A percentile compares a stretch with the other conserved stretches of the same genome.
These are phyloP conservation scores for Leiothrix lutea DNA, from an alignment of 2,113 vertebrate species.

Conservation along the genomic window DNA sequence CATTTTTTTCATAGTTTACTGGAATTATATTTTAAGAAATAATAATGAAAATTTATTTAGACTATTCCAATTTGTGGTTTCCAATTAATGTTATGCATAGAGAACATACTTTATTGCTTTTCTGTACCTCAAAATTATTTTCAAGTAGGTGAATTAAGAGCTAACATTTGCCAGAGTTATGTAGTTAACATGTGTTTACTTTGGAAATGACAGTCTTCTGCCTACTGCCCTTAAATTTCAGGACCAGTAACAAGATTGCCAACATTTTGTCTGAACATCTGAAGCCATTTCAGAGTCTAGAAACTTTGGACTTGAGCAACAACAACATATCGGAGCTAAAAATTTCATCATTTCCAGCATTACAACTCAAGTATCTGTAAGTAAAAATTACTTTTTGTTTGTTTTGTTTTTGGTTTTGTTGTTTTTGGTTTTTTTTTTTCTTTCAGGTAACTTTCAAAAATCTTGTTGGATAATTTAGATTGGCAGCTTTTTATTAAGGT, in stretches of 20 bases:
- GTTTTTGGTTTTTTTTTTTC: neutral
- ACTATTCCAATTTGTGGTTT: neutral
- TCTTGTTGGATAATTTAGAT: neutral
- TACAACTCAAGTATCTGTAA: conserved; percentile 92
- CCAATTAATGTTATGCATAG: neutral
- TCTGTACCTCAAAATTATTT: neutral
- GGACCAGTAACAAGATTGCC: conserved; percentile 89
- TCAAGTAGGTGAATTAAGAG: neutral
- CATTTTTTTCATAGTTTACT: neutral
- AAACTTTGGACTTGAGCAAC: conserved; percentile 92
- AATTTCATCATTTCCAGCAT: conserved; percentile 79
- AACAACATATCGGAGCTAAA: conserved; percentile 88
- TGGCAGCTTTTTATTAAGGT: neutral
- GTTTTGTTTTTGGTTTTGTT: neutral
- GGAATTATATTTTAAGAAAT: neutral
- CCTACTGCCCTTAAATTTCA: conserved; percentile 71
- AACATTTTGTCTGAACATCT: conserved; percentile 80
- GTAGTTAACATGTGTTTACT: neutral
- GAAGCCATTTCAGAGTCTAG: conserved; percentile 79
- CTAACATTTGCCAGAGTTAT: neutral
- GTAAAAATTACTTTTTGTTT: conserved; percentile 1
- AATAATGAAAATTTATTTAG: neutral
- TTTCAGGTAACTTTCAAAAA: neutral
- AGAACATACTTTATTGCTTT: neutral
- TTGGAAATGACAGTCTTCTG: neutral